Evolutionary conservation across 2,113 vertebrate genomes (phyloP), one percentile per base, ranked within the genome.

Genomic region (Corvus cornix): DNA sequence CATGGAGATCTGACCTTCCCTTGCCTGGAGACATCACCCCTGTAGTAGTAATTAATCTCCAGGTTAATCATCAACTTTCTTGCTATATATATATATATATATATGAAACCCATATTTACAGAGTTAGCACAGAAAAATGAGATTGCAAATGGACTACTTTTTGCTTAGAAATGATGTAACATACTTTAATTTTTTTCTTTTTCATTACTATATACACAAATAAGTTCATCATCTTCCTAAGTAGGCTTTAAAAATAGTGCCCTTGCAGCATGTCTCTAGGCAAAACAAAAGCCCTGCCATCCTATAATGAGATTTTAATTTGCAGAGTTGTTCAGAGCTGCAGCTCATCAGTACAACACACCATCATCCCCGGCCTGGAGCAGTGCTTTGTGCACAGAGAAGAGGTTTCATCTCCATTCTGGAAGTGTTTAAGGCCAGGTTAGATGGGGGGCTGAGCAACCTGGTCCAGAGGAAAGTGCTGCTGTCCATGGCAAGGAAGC

Each of bases 291-390:
- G 70, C 35, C 15, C 37, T 85, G 51, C 30, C 27, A 33, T 39
- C 28, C 2, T 27, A 16, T 31, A 77, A 83, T 23, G 43, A 62
- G 43, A 58, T 80, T 33, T 69, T 23, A 11, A 23, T 64, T 72
- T 87, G 16, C 23, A 20, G 64, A 59, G 6, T 2, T 60, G 7
- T 41, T 60, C 1, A 2, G 52, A 56, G 24, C 41, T 35, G 31
- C 49, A 41, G n/a, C 41, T 77, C 14, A 24, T 3, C 1, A 1
- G 16, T 16, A 30, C 18, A 44, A 6, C 18, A 18, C 0, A 0
- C 11, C 2, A 4, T 33, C 3, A 63, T 39, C 15, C 31, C 10
- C 39, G 10, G 12, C 55, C 46, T 55, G 68, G 11, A 77, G 21
- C 2, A 1, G 7, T 33, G 53, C 16, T 60, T 83, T 59, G 14